A percentile compares a stretch with the other conserved stretches of the same genome.
Conservation (phyloP, 2,888 invertebrate genomes). For the Nemoura dubitans region DNA sequence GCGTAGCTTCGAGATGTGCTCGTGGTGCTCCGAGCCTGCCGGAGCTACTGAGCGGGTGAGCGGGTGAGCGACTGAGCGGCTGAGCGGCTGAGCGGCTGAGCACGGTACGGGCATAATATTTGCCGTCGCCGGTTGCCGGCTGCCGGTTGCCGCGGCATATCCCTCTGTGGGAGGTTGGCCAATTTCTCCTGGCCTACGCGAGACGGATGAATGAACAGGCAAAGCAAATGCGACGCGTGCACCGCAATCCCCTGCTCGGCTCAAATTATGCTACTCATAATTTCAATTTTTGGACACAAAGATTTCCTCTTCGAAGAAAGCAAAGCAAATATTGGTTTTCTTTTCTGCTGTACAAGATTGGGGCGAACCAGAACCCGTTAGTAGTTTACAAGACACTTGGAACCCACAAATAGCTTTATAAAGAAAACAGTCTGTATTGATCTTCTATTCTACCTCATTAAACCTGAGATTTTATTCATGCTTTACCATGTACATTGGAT, state of each 20-base stretch:
- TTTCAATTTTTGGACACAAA: constrained; percentile 25
- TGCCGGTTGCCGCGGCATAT: constrained; percentile 10
- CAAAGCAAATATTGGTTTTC: constrained; percentile 22
- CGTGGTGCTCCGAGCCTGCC: neutral
- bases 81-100: neutral
- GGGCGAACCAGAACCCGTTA: constrained; percentile 20
- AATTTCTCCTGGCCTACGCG: constrained; percentile 17
- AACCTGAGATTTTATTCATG: constrained; percentile 21
- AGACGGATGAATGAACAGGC: constrained; percentile 28
- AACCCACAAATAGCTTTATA: constrained; percentile 32
- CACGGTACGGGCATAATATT: neutral
- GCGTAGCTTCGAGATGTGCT: neutral
- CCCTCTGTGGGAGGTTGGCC: constrained; percentile 30
- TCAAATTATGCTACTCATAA: constrained; percentile 29
- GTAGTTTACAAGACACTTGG: constrained; percentile 38
- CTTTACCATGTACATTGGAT: neutral
- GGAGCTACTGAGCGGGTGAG: neutral
- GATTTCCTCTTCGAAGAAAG: constrained; percentile 20
- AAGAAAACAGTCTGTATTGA: constrained; percentile 31
- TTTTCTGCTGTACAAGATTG: neutral
- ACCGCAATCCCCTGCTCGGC: neutral
- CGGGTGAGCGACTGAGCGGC: neutral
- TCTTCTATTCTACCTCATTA: constrained; percentile 26
- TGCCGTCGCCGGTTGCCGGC: neutral
- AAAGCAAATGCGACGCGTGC: constrained; percentile 33